A percentile compares a stretch with the other conserved stretches of the same genome.
Evolutionary conservation across 1,140 invertebrate species (phyloP).

Genomic region (Anoplolepis gracilipes): DNA sequence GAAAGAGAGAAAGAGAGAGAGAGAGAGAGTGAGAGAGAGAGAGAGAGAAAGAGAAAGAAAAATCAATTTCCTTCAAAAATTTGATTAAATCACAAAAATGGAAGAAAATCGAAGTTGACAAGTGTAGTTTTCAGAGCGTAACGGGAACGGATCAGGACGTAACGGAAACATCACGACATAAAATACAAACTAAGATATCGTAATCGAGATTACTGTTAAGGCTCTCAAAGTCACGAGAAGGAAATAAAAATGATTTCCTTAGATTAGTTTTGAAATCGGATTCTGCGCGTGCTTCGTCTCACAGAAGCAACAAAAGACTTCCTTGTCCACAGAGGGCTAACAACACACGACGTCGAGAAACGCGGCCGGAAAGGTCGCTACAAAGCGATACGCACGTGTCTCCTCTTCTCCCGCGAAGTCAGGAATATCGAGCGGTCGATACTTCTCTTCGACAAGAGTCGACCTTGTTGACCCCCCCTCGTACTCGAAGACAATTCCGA

Average conservation of each 20-base stretch:
- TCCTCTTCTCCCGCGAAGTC: constrained; percentile 26
- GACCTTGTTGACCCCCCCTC: neutral
- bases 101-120: neutral
- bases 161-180: neutral
- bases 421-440: constrained; percentile 28
- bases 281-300: neutral
- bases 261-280: neutral
- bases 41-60: no score
- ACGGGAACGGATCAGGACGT: neutral
- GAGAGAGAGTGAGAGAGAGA: no score
- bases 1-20: no score
- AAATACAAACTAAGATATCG: no score
- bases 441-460: constrained; percentile 23
- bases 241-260: neutral
- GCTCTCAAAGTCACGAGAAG: neutral
- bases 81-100: constrained; percentile 2
- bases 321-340: neutral
- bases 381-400: constrained; percentile 45
- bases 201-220: neutral
- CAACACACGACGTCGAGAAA: constrained; percentile 22
- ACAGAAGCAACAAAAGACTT: neutral
- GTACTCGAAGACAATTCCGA: constrained; percentile 10
- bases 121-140: neutral
- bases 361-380: constrained; percentile 31
- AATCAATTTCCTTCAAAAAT: neutral